A percentile compares a stretch with the other conserved stretches of the same genome.
phyloP scores from a whole-genome alignment of 2,888 invertebrate genomes.

The Mesopsocus fuscifrons region DNA sequence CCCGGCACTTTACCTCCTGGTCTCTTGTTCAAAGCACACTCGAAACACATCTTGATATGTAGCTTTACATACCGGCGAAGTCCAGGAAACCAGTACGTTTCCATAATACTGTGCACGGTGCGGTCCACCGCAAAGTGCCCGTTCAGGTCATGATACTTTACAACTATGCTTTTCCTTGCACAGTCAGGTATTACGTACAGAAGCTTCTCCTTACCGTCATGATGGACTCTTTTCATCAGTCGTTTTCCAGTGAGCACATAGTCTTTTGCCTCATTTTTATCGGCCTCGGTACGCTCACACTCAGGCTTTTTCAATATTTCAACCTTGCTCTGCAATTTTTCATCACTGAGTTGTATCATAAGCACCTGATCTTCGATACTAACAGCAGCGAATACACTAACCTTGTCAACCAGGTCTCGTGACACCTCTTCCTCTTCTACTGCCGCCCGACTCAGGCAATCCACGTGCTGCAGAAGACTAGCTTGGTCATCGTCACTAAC shows the following conservation, averaged over 20 bases:
- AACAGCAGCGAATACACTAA: not conserved
- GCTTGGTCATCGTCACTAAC: no score
- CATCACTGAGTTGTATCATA: not conserved
- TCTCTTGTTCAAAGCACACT: not conserved
- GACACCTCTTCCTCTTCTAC: not conserved
- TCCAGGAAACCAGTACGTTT: not conserved
- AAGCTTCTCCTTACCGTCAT: not conserved
- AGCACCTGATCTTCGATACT: conserved; percentile 1
- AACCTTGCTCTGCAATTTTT: not conserved
- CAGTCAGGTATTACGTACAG: not conserved
- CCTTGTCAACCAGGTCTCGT: not conserved
- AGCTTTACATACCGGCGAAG: not conserved
- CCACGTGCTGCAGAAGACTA: not conserved
- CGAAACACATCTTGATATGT: not conserved
- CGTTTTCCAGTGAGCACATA: not conserved
- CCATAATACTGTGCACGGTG: not conserved
- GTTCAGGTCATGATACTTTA: not conserved
- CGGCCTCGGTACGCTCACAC: not conserved
- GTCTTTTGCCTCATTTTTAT: not conserved
- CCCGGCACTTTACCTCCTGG: not conserved
- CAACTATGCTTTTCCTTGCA: not conserved
- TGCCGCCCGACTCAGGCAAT: not conserved
- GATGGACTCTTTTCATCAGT: not conserved
- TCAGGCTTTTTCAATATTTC: not conserved
- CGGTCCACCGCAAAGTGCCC: not conserved